phyloP scores from a whole-genome alignment of 2,888 invertebrate species.

The Cosmia trapezina region DNA sequence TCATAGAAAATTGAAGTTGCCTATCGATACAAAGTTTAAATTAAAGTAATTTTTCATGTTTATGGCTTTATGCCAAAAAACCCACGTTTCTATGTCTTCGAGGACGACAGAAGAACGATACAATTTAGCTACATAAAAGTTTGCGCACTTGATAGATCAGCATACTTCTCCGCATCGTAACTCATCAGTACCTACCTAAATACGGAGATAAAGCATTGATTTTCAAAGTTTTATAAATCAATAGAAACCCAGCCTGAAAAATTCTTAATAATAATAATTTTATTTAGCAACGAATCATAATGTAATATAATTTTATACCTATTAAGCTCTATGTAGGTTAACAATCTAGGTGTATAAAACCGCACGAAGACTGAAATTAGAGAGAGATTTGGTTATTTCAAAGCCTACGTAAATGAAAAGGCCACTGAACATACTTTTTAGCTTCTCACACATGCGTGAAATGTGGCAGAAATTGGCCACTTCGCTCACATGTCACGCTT shows the following conservation, averaged over 20 bases:
- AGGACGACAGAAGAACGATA: background rate
- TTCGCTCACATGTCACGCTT: slow-evolving; percentile 79
- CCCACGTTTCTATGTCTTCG: background rate
- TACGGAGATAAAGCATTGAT: background rate
- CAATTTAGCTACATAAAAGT: slow-evolving; percentile 6
- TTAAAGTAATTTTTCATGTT: slow-evolving; percentile 13
- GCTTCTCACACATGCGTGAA: slow-evolving; percentile 44
- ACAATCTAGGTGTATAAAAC: background rate
- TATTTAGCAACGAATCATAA: background rate
- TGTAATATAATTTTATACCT: background rate
- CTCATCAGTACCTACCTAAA: background rate
- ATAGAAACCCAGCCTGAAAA: background rate
- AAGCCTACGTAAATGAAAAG: slow-evolving; percentile 33
- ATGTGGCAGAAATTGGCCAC: slow-evolving; percentile 45
- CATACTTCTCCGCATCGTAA: background rate
- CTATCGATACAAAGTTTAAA: slow-evolving; percentile 17
- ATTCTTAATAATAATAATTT: background rate
- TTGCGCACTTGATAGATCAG: background rate
- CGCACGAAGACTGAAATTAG: slow-evolving; percentile 5
- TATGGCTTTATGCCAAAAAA: slow-evolving; percentile 8
- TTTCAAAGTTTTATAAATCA: background rate
- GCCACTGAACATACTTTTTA: slow-evolving; percentile 43
- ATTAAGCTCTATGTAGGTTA: no score
- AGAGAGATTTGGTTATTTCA: slow-evolving; percentile 1
- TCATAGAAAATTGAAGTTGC: slow-evolving; percentile 51